Evolutionary conservation across 1,140 invertebrate genomes (phyloP).

Genomic region (Bemisia tabaci): DNA sequence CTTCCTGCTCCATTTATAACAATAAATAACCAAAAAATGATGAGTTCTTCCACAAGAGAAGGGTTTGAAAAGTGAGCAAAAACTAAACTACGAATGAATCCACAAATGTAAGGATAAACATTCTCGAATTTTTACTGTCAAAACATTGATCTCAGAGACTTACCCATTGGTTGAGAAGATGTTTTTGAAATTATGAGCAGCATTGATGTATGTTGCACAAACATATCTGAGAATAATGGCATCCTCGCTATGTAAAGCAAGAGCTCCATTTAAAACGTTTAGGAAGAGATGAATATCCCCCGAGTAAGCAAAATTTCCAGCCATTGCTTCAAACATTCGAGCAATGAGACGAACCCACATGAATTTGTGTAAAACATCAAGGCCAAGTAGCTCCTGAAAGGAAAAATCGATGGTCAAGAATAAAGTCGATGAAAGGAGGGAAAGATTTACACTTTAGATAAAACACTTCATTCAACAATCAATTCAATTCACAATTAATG

Average conservation of each 20-base stretch:
- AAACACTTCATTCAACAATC: too few relatives aligned
- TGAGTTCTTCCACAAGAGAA: neutral
- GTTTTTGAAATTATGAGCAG: conserved; percentile 96
- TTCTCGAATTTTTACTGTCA: neutral
- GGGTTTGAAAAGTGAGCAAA: neutral
- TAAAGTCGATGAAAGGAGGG: too few relatives aligned
- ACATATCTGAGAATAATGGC: conserved; percentile 89
- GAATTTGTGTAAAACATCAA: conserved; percentile 96
- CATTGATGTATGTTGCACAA: conserved; percentile 93
- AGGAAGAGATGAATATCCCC: conserved; percentile 94
- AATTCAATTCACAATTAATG: too few relatives aligned
- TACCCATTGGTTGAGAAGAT: conserved; percentile 96
- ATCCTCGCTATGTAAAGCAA: conserved; percentile 95
- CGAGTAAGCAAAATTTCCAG: conserved; percentile 93
- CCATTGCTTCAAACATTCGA: conserved; percentile 97
- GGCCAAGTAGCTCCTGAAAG: conserved; percentile 65
- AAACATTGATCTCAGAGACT: too few relatives aligned
- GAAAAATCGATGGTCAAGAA: too few relatives aligned
- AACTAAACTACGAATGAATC: neutral
- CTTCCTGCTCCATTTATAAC: too few relatives aligned
- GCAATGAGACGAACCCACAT: conserved; percentile 95
- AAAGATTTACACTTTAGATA: too few relatives aligned
- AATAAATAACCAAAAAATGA: too few relatives aligned
- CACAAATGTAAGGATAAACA: neutral
- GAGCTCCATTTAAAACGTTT: conserved; percentile 92